phyloP scores from a whole-genome alignment of 1,140 invertebrate genomes.

The Helicoverpa armigera region DNA sequence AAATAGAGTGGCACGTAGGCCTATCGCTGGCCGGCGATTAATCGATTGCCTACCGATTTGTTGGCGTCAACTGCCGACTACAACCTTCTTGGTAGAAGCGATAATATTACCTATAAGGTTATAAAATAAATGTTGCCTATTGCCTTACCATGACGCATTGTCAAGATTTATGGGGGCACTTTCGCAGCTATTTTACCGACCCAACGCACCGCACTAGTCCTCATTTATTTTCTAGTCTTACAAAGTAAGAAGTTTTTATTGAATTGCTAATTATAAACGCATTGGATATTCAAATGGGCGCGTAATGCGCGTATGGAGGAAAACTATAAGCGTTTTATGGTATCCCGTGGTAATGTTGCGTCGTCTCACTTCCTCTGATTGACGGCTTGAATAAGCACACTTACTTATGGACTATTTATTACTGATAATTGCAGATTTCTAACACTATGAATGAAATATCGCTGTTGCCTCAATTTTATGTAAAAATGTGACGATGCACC shows the following conservation, averaged over 20 bases:
- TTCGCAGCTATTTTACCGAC: not conserved
- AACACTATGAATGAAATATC: too few species aligned
- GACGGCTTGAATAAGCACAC: not conserved
- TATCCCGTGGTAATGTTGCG: constrained; percentile 36
- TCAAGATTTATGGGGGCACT: not conserved
- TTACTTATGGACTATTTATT: not conserved
- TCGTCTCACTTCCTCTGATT: constrained; percentile 13
- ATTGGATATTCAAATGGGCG: constrained; percentile 53
- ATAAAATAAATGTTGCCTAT: not conserved
- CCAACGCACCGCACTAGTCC: not conserved
- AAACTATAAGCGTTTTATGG: constrained; percentile 49
- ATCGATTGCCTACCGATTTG: not conserved
- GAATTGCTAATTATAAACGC: constrained; percentile 43
- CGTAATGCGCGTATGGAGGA: constrained; percentile 47
- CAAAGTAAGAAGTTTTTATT: constrained; percentile 16
- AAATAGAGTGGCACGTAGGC: constrained; percentile 12
- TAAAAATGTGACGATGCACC: too few species aligned
- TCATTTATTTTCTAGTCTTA: not conserved
- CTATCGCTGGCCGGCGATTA: constrained; percentile 7
- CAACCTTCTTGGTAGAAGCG: not conserved
- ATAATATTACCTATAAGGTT: constrained; percentile 1
- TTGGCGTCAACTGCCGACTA: not conserved
- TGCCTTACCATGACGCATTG: not conserved
- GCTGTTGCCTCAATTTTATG: too few species aligned
- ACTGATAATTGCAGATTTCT: too few species aligned